Base-by-base conservation (phyloP, 2,113 vertebrate genomes). In the Platysteira castanea region DNA sequence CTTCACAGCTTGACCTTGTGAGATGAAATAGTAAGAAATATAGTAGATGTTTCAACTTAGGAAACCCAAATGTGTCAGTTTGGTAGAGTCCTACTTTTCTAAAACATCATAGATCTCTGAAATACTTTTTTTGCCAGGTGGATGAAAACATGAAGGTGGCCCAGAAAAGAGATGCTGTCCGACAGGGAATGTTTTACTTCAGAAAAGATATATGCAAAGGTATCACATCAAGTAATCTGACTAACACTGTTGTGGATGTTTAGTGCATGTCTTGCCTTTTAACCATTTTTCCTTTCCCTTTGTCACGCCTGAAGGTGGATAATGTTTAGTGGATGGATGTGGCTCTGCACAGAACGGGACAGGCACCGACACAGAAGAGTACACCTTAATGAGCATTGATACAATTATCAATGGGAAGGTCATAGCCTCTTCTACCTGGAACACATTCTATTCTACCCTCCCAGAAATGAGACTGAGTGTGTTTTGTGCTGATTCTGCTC, bases 351-450 rank as follows among this genome's bases (percentile, higher is more conserved):
- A 98, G 81, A 99, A 98, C 4, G 98, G 98, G 56, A 69, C 98
- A 2, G 98, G 99, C 78, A 97, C 74, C 0, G 54, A 97, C 1
- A 13, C 78, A 1, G 99, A 99, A 91, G 99, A 99, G 71, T 99
- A 99, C 95, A 96, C 94, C 1, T 97, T 99, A 71, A 99, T 99
- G 99, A 99, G 98, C 97, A 99, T 99, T n/a, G 99, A 99, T 97
- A 99, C 99, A 7, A 99, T 99, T 97, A 99, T 99, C 97, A 99
- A 99, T 15, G 99, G 99, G 92, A 99, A 99, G 99, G 99, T 99
- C 78, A 52, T 73, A 79, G 35, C 76, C 74, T 81, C 50, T 96
- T 89, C 35, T 90, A 8, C 15, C 37, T 88, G 69, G 27, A 81
- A 50, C 27, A 78, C 21, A 24, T 47, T 84, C 24, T 70, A 3